A percentile compares a stretch with the other conserved stretches of the same genome.
phyloP scores from a whole-genome alignment of 2,797 vertebrate genomes.

The Siniperca scherzeri region DNA sequence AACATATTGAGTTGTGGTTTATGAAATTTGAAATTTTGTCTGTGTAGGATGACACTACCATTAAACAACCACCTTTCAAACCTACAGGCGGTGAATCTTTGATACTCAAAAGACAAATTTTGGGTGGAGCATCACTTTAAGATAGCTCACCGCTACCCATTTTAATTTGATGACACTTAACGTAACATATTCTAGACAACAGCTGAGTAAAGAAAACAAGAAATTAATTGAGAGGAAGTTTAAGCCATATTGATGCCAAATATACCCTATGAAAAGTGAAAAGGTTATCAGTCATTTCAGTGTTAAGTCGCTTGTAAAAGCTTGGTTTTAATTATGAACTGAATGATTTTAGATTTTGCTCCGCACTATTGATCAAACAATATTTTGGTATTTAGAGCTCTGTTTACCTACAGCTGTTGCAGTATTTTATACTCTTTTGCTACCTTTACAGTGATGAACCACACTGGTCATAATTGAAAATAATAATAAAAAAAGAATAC shows the following conservation, averaged over 20 bases:
- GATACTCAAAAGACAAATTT: constrained; percentile 25
- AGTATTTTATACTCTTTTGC: constrained; percentile 78
- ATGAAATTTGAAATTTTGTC: neutral
- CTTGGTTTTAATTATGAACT: constrained; percentile 28
- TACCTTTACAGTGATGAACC: constrained; percentile 69
- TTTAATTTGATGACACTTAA: constrained; percentile 39
- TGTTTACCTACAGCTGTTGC: constrained; percentile 65
- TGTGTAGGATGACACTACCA: neutral
- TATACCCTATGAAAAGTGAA: constrained; percentile 35
- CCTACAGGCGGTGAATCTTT: neutral
- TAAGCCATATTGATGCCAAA: constrained; percentile 82
- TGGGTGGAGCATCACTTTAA: constrained; percentile 11
- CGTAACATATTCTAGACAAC: constrained; percentile 9
- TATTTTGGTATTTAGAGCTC: constrained; percentile 64
- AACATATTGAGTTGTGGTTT: neutral
- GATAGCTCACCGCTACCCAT: constrained; percentile 23
- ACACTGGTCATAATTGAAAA: constrained; percentile 40
- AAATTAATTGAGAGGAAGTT: constrained; percentile 73
- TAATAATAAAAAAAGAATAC: constrained; percentile 35
- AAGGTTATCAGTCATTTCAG: constrained; percentile 59
- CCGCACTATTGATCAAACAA: constrained; percentile 48
- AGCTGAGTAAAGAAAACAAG: constrained; percentile 36
- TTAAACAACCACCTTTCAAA: constrained; percentile 2
- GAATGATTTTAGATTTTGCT: constrained; percentile 52
- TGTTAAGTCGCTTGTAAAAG: constrained; percentile 53